Base-by-base conservation (phyloP, 2,797 vertebrate genomes). In the Leptodactylus fallax region DNA sequence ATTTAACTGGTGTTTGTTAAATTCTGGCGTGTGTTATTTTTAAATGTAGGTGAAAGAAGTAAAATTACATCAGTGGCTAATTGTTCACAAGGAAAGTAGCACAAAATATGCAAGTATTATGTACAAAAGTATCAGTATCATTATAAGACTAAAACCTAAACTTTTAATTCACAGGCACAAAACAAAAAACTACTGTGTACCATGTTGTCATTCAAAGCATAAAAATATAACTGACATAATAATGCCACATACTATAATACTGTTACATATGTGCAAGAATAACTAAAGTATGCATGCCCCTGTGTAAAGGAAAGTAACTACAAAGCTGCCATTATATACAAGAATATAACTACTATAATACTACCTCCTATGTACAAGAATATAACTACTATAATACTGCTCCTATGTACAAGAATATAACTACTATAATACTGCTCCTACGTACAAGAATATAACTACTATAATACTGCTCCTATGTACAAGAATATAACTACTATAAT, bases 401-500 rank as follows among this genome's bases (percentile, higher is more conserved):
- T 4, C 61, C 61, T 63, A 63, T 63, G 2, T 63, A 63, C 61
- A 63, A 63, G 61, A 63, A 63, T 63, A 63, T 63, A 63, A 63
- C 61, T 63, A 23, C 61, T 63, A 63, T 63, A 63, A 23, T 23
- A 63, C 61, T 63, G n/a, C 58, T 21, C 58, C 58, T 61, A 21
- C 21, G 58, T 61, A 21, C 58, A 61, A 19, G 58, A 61, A 61
- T 61, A 61, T 61, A 61, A 61, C 61, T 63, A 63, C 21, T 63
- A 63, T 63, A 63, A 23, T 63, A 63, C n/a, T 63, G 61, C n/a
- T 7, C 61, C 61, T 63, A 63, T 63, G n/a, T 63, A 63, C 61
- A 63, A 63, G 61, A 63, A 63, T 63, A 63, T 63, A 63, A 63
- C 61, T 63, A 63, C n/a, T 63, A 63, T 63, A 63, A 63, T 63